Conservation (phyloP, 2,113 vertebrate genomes). For the Physeter macrocephalus region DNA sequence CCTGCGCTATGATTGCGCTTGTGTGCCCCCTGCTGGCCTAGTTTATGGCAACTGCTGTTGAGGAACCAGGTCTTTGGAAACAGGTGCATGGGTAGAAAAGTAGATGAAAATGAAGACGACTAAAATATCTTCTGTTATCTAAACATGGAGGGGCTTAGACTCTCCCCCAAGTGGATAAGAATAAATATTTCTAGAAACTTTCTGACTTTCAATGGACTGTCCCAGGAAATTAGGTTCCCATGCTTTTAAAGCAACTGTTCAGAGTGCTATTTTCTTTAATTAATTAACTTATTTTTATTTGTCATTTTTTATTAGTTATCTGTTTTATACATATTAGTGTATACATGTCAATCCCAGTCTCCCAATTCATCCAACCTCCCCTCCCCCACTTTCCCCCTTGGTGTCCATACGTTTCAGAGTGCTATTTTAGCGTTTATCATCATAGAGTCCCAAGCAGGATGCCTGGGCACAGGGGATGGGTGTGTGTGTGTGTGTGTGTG, state of each 20-base stretch:
- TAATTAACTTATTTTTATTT: no score
- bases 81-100: neutral
- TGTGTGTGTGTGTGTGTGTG: neutral
- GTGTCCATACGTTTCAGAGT: neutral
- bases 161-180: neutral
- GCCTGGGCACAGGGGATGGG: neutral
- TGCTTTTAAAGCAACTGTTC: neutral
- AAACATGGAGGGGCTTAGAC: neutral
- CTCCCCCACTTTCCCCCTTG: no score
- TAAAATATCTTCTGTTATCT: neutral
- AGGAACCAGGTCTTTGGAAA: neutral
- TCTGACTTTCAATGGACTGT: neutral
- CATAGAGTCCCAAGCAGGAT: neutral
- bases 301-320: no score
- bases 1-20: neutral
- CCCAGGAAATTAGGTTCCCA: neutral
- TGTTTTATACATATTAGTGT: no score
- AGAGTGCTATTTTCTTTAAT: neutral
- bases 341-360: no score
- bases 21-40: slow-evolving; percentile 38
- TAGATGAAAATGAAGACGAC: neutral
- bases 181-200: neutral
- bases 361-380: no score
- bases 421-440: neutral
- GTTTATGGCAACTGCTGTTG: neutral